Base-by-base conservation (phyloP, 2,113 vertebrate species). In the Heterotis niloticus region DNA sequence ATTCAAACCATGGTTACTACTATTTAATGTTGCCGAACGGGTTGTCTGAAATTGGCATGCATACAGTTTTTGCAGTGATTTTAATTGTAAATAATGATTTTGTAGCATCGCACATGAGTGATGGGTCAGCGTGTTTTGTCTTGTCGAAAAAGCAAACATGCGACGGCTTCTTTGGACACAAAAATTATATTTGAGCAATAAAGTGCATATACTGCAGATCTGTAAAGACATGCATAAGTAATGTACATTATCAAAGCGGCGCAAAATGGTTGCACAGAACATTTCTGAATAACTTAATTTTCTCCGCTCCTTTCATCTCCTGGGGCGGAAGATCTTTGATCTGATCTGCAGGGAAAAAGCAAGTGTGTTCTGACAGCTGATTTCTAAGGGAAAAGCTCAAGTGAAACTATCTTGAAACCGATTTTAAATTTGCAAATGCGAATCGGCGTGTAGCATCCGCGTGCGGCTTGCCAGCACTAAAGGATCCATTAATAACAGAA, bases 271-370 rank as follows among this genome's bases (percentile, higher is more conserved):
- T 66, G 70, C 71, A 24, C 13, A 14, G 70, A 75, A 54, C 60
- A 73, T 79, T 79, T 79, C 51, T 74, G 69, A 79, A 79, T 79
- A 75, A 57, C 70, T 79, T 75, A 74, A 75, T 79, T 54, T 75
- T 74, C 52, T 60, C 17, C 20, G 24, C 24, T 75, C n/a, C 69
- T 80, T 75, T 79, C 24, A 79, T 79, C 78, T 67, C 28, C 52
- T 20, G 51, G 23, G 71, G 60, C 10, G 9, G 62, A 54, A 65
- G 26, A 52, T 66, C 71, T 66, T 75, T 75, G 71, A 75, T 80
- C 62, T 75, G 60, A 74, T 74, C 69, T 28, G 23, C 20, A 73
- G n/a, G 17, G 73, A 56, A 57, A 65, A 28, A 29, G 34, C n/a
- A 78, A 78, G 18, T 23, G 28, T 59, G 29, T 29, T 78, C 54